A percentile compares a stretch with the other conserved stretches of the same genome.
Conservation (phyloP, 53 echinoderm and acorn worm genomes). For the Echinarachnius parma region DNA sequence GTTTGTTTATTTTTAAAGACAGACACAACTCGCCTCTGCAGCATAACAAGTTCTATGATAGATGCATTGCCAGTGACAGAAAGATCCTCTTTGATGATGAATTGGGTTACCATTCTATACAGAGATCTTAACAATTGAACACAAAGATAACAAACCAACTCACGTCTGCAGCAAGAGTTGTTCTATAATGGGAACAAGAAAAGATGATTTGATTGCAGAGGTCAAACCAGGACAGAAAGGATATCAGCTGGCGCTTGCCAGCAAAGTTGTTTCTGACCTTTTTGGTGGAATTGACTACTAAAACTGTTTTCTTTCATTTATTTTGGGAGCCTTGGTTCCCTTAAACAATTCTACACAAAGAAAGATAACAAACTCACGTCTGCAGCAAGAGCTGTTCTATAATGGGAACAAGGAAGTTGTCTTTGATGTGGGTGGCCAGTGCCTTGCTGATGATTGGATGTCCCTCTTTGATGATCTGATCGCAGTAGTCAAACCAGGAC, state of each 20-base stretch:
- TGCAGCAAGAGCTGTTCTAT: slow-evolving; percentile 86
- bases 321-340: too few relatives aligned
- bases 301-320: too few relatives aligned
- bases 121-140: too few relatives aligned
- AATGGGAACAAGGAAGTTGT: slow-evolving; percentile 82
- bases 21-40: too few relatives aligned
- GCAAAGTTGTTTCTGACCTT: slow-evolving; percentile 74
- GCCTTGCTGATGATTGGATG: slow-evolving; percentile 69
- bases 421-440: slow-evolving; percentile 62
- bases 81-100: too few relatives aligned
- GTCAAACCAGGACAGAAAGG: slow-evolving; percentile 93
- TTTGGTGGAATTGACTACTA: too few relatives aligned
- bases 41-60: too few relatives aligned
- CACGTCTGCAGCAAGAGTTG: slow-evolving; percentile 90
- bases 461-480: slow-evolving; percentile 86
- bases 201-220: slow-evolving; percentile 94
- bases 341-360: too few relatives aligned
- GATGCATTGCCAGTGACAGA: too few relatives aligned
- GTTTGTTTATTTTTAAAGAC: too few relatives aligned
- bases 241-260: slow-evolving; percentile 93
- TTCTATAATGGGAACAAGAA: slow-evolving; percentile 82
- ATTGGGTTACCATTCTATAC: too few relatives aligned
- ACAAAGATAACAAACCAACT: too few relatives aligned
- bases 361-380: slow-evolving; percentile 88
- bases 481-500: slow-evolving; percentile 98